Evolutionary conservation across 2,888 invertebrate genomes (phyloP).

Genomic region (Physocephala rufipes): DNA sequence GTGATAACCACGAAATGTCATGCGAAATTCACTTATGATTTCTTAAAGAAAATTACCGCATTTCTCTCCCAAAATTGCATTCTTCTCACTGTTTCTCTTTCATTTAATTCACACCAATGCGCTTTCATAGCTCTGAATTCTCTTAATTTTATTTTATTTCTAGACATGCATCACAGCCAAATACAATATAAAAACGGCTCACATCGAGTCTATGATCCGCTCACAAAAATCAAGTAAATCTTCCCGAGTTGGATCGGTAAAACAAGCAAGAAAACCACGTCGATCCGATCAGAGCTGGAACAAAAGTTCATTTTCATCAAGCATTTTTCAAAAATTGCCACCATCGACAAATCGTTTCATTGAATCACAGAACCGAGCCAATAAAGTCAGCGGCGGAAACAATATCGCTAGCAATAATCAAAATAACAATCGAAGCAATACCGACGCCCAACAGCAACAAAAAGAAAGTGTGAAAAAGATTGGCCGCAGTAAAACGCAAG

Average conservation of each 20-base stretch:
- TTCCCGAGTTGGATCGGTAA: slow-evolving; percentile 39
- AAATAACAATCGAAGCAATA: slow-evolving; percentile 44
- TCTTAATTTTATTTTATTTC: background rate
- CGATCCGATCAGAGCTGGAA: slow-evolving; percentile 51
- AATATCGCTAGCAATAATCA: slow-evolving; percentile 45
- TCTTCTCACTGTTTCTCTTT: background rate
- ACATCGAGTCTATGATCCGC: slow-evolving; percentile 60
- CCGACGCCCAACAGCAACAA: slow-evolving; percentile 40
- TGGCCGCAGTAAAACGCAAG: slow-evolving; percentile 32
- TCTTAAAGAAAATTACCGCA: background rate
- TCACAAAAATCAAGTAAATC: slow-evolving; percentile 52
- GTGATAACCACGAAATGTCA: background rate
- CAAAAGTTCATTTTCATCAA: slow-evolving; percentile 50
- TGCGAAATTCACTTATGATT: background rate
- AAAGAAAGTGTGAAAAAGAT: slow-evolving; percentile 42
- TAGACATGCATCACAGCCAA: slow-evolving; percentile 56
- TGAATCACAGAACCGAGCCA: slow-evolving; percentile 40
- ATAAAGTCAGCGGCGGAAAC: too few species aligned
- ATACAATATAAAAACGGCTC: slow-evolving; percentile 55
- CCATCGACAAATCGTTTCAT: slow-evolving; percentile 42
- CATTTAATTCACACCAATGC: background rate
- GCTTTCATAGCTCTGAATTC: background rate
- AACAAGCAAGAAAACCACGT: slow-evolving; percentile 46
- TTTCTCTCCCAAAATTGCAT: background rate
- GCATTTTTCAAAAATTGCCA: slow-evolving; percentile 46